Percentiles rank a stretch among this genome's conserved stretches.
phyloP scores from a whole-genome alignment of 2,113 vertebrate species.

The Scytalopus superciliaris region DNA sequence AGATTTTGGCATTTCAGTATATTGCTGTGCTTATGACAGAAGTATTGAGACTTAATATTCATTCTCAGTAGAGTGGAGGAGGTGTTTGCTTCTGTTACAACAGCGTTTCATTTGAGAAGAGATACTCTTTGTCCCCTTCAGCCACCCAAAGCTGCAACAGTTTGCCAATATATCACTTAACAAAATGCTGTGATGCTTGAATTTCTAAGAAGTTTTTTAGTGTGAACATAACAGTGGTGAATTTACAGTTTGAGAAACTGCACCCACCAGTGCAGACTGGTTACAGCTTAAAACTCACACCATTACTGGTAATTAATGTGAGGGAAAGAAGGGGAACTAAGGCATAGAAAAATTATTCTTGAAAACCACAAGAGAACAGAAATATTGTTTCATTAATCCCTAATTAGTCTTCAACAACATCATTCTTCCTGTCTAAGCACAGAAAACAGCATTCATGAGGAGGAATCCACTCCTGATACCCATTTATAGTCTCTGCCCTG shows the following conservation, averaged over 20 bases:
- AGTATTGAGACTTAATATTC: neutral
- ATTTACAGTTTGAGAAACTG: neutral
- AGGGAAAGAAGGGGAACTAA: neutral
- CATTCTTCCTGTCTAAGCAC: neutral
- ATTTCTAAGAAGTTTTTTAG: neutral
- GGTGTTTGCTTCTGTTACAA: neutral
- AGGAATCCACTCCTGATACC: neutral
- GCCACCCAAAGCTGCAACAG: neutral
- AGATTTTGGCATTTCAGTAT: neutral
- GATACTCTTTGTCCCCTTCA: neutral
- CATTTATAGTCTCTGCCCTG: neutral
- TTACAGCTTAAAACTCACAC: neutral
- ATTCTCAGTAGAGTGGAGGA: neutral
- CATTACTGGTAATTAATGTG: neutral
- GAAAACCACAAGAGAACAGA: neutral
- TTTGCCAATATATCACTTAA: neutral
- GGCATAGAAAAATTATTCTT: neutral
- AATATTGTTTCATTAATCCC: neutral
- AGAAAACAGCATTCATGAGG: neutral
- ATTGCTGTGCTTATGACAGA: neutral
- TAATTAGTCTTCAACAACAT: neutral
- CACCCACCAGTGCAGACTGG: neutral
- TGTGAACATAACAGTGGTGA: neutral
- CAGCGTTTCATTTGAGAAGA: neutral
- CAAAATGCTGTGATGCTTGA: neutral